Conservation (phyloP, 2,797 vertebrate species). For the Borostomias antarcticus region DNA sequence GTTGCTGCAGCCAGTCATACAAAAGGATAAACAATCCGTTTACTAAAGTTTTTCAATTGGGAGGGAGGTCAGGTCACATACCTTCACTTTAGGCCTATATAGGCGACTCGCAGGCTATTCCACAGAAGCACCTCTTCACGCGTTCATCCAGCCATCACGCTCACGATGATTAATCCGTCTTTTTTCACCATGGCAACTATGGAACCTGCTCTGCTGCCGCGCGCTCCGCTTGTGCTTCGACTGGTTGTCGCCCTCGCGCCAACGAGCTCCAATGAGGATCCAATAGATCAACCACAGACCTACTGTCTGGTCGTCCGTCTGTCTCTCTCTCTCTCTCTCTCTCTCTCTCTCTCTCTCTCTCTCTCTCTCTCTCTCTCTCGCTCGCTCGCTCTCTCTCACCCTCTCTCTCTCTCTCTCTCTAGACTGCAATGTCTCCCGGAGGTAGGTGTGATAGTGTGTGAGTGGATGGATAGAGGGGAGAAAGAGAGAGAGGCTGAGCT, state of each 20-base stretch:
- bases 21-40: too few relatives aligned
- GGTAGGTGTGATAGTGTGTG: background rate
- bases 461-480: slow-evolving; percentile 1
- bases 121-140: slow-evolving; percentile 54
- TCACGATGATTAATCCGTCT: slow-evolving; percentile 71
- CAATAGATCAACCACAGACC: slow-evolving; percentile 42
- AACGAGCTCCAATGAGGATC: slow-evolving; percentile 57
- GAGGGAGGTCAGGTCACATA: slow-evolving; percentile 31
- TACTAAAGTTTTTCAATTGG: slow-evolving; percentile 10
- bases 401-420: slow-evolving; percentile 35
- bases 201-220: slow-evolving; percentile 32
- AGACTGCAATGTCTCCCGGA: slow-evolving; percentile 49
- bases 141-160: slow-evolving; percentile 60
- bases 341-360: slow-evolving; percentile 30
- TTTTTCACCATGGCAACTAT: slow-evolving; percentile 77
- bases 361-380: slow-evolving; percentile 20
- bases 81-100: slow-evolving; percentile 57
- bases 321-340: slow-evolving; percentile 47
- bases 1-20: too few relatives aligned
- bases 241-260: slow-evolving; percentile 14
- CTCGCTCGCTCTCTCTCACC: background rate
- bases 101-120: slow-evolving; percentile 54
- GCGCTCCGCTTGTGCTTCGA: slow-evolving; percentile 29
- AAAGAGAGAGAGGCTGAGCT: slow-evolving; percentile 50
- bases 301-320: slow-evolving; percentile 16